Conservation (phyloP, 2,113 vertebrate species). For the Anser brachyrhynchus region DNA sequence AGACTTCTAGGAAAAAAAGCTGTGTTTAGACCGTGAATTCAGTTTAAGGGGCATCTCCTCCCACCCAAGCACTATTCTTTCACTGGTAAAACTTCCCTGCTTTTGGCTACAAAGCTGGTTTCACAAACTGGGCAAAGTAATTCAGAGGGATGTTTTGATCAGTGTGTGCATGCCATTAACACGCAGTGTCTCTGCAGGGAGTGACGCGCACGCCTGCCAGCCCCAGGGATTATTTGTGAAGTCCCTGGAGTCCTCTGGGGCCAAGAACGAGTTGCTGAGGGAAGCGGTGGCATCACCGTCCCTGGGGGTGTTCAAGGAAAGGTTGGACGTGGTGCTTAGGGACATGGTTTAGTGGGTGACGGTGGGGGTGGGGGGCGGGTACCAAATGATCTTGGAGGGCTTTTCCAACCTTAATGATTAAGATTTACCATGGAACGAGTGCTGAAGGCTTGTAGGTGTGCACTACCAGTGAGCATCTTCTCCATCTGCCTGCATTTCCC, state of each 20-base stretch:
- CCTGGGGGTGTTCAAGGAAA: no score
- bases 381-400: no score
- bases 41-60: background rate
- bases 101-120: background rate
- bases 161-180: fast-evolving
- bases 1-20: background rate
- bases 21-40: background rate
- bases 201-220: no score
- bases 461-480: background rate
- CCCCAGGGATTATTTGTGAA: no score
- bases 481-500: background rate
- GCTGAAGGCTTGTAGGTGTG: no score
- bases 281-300: no score
- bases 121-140: background rate
- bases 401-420: no score
- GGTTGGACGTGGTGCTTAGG: no score
- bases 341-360: no score
- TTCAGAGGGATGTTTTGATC: background rate
- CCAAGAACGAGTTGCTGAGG: no score
- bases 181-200: fast-evolving
- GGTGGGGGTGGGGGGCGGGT: no score
- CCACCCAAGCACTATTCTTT: background rate
- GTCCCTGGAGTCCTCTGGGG: no score
- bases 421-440: fast-evolving
- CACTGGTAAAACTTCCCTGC: background rate